Evolutionary conservation across 1,140 invertebrate species (phyloP).

Genomic region (Zaprionus camerounensis): DNA sequence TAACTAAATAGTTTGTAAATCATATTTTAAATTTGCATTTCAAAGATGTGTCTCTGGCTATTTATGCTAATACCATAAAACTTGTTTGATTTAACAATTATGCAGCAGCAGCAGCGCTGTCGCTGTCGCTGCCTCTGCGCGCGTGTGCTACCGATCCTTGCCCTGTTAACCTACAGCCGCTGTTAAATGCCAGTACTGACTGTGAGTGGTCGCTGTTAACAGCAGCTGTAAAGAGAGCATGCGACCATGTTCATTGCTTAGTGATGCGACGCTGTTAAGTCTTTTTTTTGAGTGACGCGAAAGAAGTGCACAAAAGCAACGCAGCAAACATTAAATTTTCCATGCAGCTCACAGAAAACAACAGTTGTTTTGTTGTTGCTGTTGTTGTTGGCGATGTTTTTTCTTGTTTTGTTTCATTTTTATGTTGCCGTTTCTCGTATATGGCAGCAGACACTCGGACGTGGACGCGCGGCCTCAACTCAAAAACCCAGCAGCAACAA

Average conservation of each 20-base stretch:
- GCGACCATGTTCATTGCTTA: too few relatives aligned
- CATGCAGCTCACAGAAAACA: constrained; percentile 76
- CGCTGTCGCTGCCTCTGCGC: too few relatives aligned
- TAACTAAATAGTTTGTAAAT: constrained; percentile 64
- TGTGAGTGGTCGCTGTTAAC: constrained; percentile 17
- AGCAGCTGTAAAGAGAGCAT: constrained; percentile 14
- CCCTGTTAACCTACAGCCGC: constrained; percentile 11
- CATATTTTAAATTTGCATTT: constrained; percentile 66
- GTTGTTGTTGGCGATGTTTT: constrained; percentile 21
- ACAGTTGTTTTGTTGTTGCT: constrained; percentile 62
- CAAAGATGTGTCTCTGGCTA: constrained; percentile 23
- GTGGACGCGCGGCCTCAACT: constrained; percentile 41
- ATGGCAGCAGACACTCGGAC: constrained; percentile 57
- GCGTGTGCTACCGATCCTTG: constrained; percentile 45
- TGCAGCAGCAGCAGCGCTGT: constrained; percentile 12
- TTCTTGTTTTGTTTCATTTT: constrained; percentile 19
- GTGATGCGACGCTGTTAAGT: constrained; percentile 1
- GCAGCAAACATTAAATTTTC: constrained; percentile 67
- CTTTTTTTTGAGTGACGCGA: constrained; percentile 32
- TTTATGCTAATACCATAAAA: constrained; percentile 72
- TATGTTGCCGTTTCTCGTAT: constrained; percentile 50
- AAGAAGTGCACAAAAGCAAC: constrained; percentile 60
- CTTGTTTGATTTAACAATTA: constrained; percentile 56
- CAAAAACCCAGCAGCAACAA: constrained; percentile 43
- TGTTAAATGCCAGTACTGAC: background rate